Evolutionary conservation across 1,140 invertebrate species (phyloP).

Genomic region (Dendrolimus punctatus): DNA sequence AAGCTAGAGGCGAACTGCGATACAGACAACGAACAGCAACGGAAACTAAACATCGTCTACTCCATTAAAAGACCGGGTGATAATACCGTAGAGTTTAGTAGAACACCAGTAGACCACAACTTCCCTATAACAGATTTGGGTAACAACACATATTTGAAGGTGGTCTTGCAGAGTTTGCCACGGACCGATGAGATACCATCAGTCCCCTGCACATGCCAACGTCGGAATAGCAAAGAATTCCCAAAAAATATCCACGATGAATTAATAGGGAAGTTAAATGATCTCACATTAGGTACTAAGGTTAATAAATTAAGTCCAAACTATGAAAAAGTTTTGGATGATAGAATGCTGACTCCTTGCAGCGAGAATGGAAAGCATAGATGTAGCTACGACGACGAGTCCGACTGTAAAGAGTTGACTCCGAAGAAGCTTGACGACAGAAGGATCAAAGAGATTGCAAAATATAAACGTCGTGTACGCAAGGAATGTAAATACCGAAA

Average conservation of each 20-base stretch:
- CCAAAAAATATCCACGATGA: constrained; percentile 39
- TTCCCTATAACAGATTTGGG: constrained; percentile 87
- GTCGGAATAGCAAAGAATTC: constrained; percentile 52
- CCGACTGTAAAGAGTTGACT: constrained; percentile 43
- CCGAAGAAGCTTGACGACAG: constrained; percentile 51
- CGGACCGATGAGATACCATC: constrained; percentile 77
- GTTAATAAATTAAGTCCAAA: constrained; percentile 16
- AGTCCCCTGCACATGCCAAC: constrained; percentile 72
- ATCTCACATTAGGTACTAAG: constrained; percentile 35
- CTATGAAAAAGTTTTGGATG: constrained; percentile 72
- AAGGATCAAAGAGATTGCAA: constrained; percentile 59
- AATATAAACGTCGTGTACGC: constrained; percentile 56
- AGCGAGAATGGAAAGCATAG: constrained; percentile 81
- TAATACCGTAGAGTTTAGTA: constrained; percentile 75
- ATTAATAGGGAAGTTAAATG: constrained; percentile 55
- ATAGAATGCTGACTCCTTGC: constrained; percentile 79
- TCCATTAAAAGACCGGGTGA: constrained; percentile 73
- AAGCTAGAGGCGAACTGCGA: constrained; percentile 67
- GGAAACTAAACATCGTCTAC: constrained; percentile 76
- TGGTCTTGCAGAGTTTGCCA: constrained; percentile 82
- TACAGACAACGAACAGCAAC: constrained; percentile 33
- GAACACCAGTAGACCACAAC: constrained; percentile 82
- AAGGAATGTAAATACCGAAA: constrained; percentile 62
- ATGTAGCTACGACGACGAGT: constrained; percentile 76
- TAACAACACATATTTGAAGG: constrained; percentile 80